A percentile compares a stretch with the other conserved stretches of the same genome.
Evolutionary conservation across 2,797 vertebrate genomes (phyloP).

Genomic region (Pteronotus mesoamericanus): DNA sequence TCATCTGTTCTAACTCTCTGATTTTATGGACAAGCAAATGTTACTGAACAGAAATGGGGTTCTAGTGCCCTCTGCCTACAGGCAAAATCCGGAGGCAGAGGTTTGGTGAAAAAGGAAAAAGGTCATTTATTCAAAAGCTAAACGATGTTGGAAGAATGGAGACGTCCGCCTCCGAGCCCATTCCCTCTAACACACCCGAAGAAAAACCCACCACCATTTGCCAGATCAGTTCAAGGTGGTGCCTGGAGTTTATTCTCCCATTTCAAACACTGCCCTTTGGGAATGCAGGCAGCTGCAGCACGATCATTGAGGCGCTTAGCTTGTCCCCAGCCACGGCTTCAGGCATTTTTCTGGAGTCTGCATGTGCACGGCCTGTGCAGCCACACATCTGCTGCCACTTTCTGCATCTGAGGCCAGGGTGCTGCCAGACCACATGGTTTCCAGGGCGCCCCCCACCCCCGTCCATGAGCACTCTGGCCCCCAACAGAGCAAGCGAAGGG

Average conservation of each 20-base stretch:
- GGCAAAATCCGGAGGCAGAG: background rate
- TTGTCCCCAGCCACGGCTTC: background rate
- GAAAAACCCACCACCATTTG: background rate
- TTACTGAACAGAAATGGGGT: background rate
- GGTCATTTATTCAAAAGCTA: background rate
- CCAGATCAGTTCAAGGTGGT: background rate
- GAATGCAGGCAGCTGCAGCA: background rate
- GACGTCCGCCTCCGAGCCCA: background rate
- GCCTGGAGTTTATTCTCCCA: background rate
- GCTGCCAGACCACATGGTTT: no score
- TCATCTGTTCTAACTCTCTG: background rate
- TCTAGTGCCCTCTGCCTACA: background rate
- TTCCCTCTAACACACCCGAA: background rate
- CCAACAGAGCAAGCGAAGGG: no score
- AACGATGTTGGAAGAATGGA: background rate
- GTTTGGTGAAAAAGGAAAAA: background rate
- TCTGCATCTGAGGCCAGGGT: no score
- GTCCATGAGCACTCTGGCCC: no score
- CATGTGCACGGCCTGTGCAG: rapidly evolving
- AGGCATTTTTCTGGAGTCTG: background rate
- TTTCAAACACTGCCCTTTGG: background rate
- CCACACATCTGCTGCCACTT: background rate
- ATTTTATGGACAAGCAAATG: background rate
- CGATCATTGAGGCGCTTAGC: no score
- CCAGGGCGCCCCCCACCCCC: no score